Evolutionary conservation across 2,888 invertebrate genomes (phyloP), one percentile per base, ranked within the genome.

Genomic region (Smittia aterrima): DNA sequence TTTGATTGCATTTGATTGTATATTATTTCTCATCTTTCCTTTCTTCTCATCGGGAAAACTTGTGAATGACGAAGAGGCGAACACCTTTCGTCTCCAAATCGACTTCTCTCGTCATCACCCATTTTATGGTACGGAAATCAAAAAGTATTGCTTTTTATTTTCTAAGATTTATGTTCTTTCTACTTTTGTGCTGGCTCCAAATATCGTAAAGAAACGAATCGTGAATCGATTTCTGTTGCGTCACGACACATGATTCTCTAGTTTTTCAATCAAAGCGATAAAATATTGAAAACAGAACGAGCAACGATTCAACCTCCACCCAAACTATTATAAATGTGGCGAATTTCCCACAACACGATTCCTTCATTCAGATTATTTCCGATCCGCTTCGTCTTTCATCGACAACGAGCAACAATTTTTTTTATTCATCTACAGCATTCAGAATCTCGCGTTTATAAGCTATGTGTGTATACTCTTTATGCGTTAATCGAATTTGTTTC

Each of bases 1-100:
- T 47, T 47, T 47, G 47, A 47, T 47, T 47, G 47, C 47, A 47
- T 47, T 47, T 47, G 47, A 47, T 47, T 47, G 47, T 47, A n/a
- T 47, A 13, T 47, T n/a, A 11, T 47, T 47, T n/a, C 2, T n/a
- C 32, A 9, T 32, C 9, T 32, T 32, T 32, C 32, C 9, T 32
- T 32, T n/a, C n/a, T n/a, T n/a, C n/a, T n/a, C n/a, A n/a, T n/a
- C n/a, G n/a, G n/a, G n/a, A n/a, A n/a, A n/a, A n/a, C n/a, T n/a
- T n/a, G n/a, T n/a, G n/a, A n/a, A n/a, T n/a, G n/a, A n/a, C n/a
- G n/a, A n/a, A n/a, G n/a, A n/a, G n/a, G n/a, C n/a, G n/a, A n/a
- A n/a, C n/a, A n/a, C n/a, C n/a, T n/a, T n/a, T n/a, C n/a, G n/a
- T n/a, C n/a, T n/a, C n/a, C n/a, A n/a, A n/a, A n/a, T n/a, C n/a